phyloP scores from a whole-genome alignment of 2,797 vertebrate species.

The Enteromius trimaculatus region DNA sequence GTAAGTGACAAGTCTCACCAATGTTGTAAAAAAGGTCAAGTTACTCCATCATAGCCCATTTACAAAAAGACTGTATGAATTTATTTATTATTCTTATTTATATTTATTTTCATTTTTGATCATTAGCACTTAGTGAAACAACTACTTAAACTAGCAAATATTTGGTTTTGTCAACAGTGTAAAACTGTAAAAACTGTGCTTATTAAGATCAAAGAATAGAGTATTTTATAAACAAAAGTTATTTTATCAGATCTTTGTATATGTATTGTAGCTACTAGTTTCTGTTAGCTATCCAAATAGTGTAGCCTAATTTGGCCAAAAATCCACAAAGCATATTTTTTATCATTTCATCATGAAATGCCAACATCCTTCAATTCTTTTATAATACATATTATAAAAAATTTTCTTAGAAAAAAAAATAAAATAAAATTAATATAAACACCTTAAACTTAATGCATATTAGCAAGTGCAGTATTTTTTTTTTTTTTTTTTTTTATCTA shows the following conservation, averaged over 20 bases:
- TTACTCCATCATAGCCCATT: background rate
- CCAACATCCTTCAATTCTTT: too few species aligned
- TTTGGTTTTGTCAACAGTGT: background rate
- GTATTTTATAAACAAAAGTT: background rate
- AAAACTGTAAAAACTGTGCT: background rate
- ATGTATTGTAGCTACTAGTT: background rate
- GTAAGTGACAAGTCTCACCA: background rate
- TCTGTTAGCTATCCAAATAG: background rate
- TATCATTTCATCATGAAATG: too few species aligned
- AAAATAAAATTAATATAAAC: background rate
- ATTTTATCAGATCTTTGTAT: background rate
- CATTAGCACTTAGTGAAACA: background rate
- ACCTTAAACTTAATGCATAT: background rate
- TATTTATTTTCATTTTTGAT: background rate
- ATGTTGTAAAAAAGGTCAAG: background rate
- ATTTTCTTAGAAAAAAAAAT: background rate
- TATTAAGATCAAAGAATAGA: background rate
- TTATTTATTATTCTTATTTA: background rate
- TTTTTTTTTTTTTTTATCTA: background rate
- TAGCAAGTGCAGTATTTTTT: background rate
- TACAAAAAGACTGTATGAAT: background rate
- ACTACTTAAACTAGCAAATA: background rate
- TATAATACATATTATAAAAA: background rate
- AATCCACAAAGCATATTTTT: background rate
- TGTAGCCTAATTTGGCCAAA: background rate